phyloP scores from a whole-genome alignment of 53 echinoderm and acorn worm genomes.

The Luidia sarsii region DNA sequence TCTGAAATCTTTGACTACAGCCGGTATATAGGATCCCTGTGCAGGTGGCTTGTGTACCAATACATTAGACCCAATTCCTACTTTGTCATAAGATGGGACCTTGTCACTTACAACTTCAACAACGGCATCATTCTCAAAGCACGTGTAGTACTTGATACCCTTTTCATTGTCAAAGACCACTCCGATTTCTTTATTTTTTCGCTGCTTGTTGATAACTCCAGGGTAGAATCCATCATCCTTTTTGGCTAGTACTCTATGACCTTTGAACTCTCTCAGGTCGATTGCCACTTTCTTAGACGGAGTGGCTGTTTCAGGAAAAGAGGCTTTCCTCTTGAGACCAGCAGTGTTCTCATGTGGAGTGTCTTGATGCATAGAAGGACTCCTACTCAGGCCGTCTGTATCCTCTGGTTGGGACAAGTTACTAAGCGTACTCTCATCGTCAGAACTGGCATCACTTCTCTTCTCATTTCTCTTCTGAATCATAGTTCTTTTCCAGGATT shows the following conservation, averaged over 20 bases:
- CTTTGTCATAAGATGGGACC: conserved; percentile 71
- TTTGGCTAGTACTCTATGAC: conserved; percentile 76
- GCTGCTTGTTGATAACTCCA: conserved; percentile 75
- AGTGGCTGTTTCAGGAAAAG: conserved; percentile 71
- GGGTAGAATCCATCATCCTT: conserved; percentile 67
- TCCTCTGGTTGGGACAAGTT: conserved; percentile 32
- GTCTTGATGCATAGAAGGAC: too few relatives aligned
- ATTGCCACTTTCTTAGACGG: conserved; percentile 78
- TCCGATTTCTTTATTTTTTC: conserved; percentile 63
- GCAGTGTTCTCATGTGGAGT: not conserved
- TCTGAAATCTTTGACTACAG: conserved; percentile 62
- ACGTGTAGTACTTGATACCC: conserved; percentile 47
- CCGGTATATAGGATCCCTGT: conserved; percentile 63
- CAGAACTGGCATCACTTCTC: conserved; percentile 40
- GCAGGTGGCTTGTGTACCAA: conserved; percentile 73
- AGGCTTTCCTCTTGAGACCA: conserved; percentile 52
- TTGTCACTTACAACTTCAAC: conserved; percentile 76
- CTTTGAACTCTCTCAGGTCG: conserved; percentile 78
- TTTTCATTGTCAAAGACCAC: conserved; percentile 75
- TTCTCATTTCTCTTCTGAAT: conserved; percentile 20
- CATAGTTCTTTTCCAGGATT: not conserved
- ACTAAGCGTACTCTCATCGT: conserved; percentile 46
- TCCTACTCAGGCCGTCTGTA: not conserved
- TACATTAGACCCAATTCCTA: conserved; percentile 73
- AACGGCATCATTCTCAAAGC: conserved; percentile 50